Evolutionary conservation across 2,797 vertebrate species (phyloP), one percentile per base, ranked within the genome.

Genomic region (Borostomias antarcticus): DNA sequence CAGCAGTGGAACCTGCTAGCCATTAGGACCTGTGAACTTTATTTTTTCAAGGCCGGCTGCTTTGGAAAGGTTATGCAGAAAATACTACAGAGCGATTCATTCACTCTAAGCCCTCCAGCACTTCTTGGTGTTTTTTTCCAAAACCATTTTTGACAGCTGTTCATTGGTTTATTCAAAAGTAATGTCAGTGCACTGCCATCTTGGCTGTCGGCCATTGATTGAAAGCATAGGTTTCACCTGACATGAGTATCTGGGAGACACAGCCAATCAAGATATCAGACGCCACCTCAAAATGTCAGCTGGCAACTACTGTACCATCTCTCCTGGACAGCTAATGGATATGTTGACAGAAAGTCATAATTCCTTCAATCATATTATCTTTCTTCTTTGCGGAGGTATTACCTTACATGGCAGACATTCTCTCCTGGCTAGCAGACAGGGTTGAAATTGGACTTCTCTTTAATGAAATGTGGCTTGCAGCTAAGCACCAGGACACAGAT

Each of bases 381-480:
- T 45, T 45, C n/a, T n/a, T n/a, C 15, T 45, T 45, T 45, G 40
- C n/a, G 13, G 4, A 35, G 4, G 8, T 48, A n/a, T n/a, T 48
- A 5, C 2, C 21, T 2, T 17, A 58, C 66, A 51, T 52, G 58
- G 62, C 28, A 70, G 47, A 40, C 53, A 51, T 28, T 53, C 50
- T 26, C 73, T 61, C 69, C 3, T 17, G 45, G 47, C 73, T 64
- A 50, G 68, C 70, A 54, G 67, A 74, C 58, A 47, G 28, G 19
- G 4, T 35, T 65, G 64, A 74, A 70, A 66, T 63, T 10, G 43
- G 43, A 66, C 51, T 43, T 77, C 67, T 64, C 50, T 33, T 58
- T 77, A 77, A 80, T 72, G 53, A 68, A 70, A 74, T 64, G 67
- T 74, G 74, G 70, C 78, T 72, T 70, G 56, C 59, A 66, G 63